These are phyloP conservation scores for Helostoma temminkii DNA, from an alignment of 2,797 vertebrate species.

Conservation along the genomic window DNA sequence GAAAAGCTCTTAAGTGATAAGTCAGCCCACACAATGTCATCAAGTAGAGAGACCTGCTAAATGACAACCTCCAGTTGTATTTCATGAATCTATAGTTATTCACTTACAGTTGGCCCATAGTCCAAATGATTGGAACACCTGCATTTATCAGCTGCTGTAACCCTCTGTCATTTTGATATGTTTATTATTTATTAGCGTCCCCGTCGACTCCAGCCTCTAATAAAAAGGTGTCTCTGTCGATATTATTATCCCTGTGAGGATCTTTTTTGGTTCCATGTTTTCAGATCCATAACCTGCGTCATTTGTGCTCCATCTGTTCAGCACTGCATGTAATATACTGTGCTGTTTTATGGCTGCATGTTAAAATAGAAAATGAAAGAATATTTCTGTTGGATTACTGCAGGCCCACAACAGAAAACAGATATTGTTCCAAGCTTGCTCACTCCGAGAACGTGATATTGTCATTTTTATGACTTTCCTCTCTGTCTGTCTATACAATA, in stretches of 20 bases:
- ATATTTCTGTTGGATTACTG: conserved; percentile 57
- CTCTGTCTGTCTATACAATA: conserved; percentile 57
- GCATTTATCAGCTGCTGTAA: conserved; percentile 26
- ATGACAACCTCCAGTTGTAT: background rate
- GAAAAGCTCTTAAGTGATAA: background rate
- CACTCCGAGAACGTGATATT: conserved; percentile 61
- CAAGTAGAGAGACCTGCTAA: conserved; percentile 2
- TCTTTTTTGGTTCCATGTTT: conserved; percentile 32
- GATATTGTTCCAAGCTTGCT: conserved; percentile 54
- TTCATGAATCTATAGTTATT: conserved; percentile 21
- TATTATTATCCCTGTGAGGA: conserved; percentile 31
- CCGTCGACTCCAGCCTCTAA: conserved; percentile 21
- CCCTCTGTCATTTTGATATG: conserved; percentile 36
- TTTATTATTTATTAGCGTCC: conserved; percentile 37
- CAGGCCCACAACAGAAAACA: conserved; percentile 59
- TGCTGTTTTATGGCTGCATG: conserved; percentile 52
- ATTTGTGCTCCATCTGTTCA: conserved; percentile 47
- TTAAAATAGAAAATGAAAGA: conserved; percentile 67
- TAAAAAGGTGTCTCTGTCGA: conserved; percentile 19
- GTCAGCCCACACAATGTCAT: conserved; percentile 11
- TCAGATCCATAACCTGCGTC: conserved; percentile 58
- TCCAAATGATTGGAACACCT: conserved; percentile 21
- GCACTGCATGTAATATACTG: conserved; percentile 60
- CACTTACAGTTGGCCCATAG: conserved; percentile 4
- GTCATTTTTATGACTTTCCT: conserved; percentile 68